Conservation (phyloP, 1,140 invertebrate species). For the Temnothorax nylanderi region DNA sequence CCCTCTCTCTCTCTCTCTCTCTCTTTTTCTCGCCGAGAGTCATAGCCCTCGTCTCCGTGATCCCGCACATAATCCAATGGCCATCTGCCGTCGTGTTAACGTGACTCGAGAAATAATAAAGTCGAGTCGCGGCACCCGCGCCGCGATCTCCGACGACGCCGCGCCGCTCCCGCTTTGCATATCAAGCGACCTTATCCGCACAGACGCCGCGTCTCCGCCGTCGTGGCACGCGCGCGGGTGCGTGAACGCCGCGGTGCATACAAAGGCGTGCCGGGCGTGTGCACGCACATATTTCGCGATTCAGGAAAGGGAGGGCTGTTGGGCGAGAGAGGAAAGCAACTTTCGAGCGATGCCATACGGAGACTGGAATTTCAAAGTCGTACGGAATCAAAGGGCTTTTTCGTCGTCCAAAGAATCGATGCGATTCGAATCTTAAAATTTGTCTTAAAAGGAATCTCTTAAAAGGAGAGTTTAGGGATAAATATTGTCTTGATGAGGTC, state of each 20-base stretch:
- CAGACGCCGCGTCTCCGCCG: conserved; percentile 16
- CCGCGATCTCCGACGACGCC: conserved; percentile 46
- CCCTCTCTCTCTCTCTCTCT: neutral
- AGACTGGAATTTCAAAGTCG: conserved; percentile 14
- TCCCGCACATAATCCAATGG: conserved; percentile 62
- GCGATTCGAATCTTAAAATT: neutral
- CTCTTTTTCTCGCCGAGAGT: neutral
- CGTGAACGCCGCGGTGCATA: conserved; percentile 31
- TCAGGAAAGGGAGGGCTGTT: neutral
- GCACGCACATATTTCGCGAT: conserved; percentile 37
- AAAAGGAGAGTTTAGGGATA: neutral
- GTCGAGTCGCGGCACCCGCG: conserved; percentile 47
- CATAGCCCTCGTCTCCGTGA: conserved; percentile 44
- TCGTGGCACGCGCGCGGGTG: conserved; percentile 32
- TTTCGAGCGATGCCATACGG: neutral
- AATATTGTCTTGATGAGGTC: neutral
- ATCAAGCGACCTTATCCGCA: conserved; percentile 57
- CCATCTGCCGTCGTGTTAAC: conserved; percentile 73
- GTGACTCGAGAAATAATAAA: conserved; percentile 77
- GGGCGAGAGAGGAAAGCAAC: neutral
- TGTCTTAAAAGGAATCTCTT: neutral
- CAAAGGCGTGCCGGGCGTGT: conserved; percentile 38
- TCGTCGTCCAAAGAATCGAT: neutral
- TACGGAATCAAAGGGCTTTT: conserved; percentile 9
- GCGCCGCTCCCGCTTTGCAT: conserved; percentile 63